Evolutionary conservation across 2,113 vertebrate genomes (phyloP).

Genomic region (Myotis yumanensis): DNA sequence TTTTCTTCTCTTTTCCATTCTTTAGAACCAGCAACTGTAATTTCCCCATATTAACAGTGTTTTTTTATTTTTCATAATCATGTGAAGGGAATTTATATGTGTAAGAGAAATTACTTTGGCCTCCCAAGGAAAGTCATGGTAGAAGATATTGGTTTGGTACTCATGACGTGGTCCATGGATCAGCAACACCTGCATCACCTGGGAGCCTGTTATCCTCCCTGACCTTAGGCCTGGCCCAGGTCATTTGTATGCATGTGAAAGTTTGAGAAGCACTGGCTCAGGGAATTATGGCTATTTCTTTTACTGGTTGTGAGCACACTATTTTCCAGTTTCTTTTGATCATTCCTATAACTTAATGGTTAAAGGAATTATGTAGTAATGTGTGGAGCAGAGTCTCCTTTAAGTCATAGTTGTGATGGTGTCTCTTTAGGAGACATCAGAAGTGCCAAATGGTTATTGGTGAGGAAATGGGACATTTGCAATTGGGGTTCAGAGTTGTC

Average conservation of each 20-base stretch:
- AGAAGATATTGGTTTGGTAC: not conserved
- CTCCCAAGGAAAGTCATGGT: not conserved
- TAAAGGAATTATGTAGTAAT: conserved; percentile 9
- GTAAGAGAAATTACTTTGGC: not conserved
- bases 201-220: conserved; percentile 30
- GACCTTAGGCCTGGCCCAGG: not conserved
- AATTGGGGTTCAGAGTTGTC: not conserved
- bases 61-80: not conserved
- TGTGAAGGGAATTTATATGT: not conserved
- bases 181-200: not conserved
- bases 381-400: not conserved
- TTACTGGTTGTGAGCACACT: not conserved
- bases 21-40: not conserved
- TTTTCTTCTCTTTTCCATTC: not conserved
- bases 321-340: not conserved
- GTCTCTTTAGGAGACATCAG: not conserved
- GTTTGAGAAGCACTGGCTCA: conserved; percentile 15
- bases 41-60: not conserved
- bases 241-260: conserved; percentile 23
- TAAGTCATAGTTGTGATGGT: not conserved
- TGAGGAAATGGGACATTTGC: not conserved
- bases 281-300: conserved; percentile 30
- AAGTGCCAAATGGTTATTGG: not conserved
- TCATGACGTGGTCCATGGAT: not conserved
- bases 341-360: not conserved